Percentiles rank a stretch among this genome's conserved stretches.
Evolutionary conservation across 2,113 vertebrate species (phyloP).

Genomic region (Vicugna pacos): DNA sequence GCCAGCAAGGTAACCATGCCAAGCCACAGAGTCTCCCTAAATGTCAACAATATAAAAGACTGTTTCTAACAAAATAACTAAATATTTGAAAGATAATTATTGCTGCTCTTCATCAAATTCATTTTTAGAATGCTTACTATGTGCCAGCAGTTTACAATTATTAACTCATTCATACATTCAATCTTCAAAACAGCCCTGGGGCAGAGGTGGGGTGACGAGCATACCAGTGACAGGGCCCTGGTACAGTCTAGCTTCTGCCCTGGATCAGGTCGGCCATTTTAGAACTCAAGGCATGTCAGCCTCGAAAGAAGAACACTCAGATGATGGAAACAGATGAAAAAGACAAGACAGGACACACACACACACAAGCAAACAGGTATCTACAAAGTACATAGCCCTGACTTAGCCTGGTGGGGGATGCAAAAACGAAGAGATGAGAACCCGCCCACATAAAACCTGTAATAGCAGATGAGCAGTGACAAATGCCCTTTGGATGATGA

Average conservation of each 20-base stretch:
- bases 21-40: background rate
- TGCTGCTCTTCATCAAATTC: slow-evolving; percentile 21
- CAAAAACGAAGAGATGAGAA: background rate
- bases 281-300: slow-evolving; percentile 56
- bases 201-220: background rate
- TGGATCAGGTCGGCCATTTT: slow-evolving; percentile 64
- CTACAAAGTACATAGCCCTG: background rate
- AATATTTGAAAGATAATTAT: slow-evolving; percentile 35
- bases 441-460: background rate
- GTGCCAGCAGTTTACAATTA: background rate
- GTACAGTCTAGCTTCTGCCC: slow-evolving; percentile 1
- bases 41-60: slow-evolving; percentile 26
- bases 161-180: slow-evolving; percentile 15
- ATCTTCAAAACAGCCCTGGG: background rate
- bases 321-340: slow-evolving; percentile 35
- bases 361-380: background rate
- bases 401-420: background rate
- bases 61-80: background rate
- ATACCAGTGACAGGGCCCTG: background rate
- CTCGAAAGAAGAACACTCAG: background rate
- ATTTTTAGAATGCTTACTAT: slow-evolving; percentile 1
- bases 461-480: background rate
- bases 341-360: background rate
- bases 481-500: background rate
- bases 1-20: background rate